phyloP scores from a whole-genome alignment of 2,113 vertebrate genomes.

The Corythoichthys haematopterus region DNA sequence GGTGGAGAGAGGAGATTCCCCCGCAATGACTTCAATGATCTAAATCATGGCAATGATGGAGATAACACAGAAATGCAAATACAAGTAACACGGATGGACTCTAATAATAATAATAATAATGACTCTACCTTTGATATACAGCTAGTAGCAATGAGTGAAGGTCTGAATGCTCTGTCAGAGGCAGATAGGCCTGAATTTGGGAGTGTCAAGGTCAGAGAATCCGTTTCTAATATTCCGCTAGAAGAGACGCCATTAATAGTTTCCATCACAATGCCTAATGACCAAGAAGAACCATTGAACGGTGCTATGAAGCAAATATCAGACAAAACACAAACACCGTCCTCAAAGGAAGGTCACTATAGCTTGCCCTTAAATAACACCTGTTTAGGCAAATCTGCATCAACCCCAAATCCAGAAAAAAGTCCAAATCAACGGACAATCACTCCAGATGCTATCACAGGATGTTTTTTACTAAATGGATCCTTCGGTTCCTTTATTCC shows the following conservation, averaged over 20 bases:
- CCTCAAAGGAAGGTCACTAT: constrained; percentile 10
- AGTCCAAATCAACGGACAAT: constrained; percentile 27
- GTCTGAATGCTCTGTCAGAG: constrained; percentile 72
- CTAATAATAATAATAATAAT: constrained; percentile 38
- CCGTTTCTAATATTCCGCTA: constrained; percentile 65
- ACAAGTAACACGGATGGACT: constrained; percentile 51
- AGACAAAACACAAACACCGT: constrained; percentile 17
- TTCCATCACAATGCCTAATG: constrained; percentile 17
- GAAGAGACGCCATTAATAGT: constrained; percentile 40
- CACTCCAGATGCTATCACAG: constrained; percentile 28
- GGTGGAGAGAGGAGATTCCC: constrained; percentile 63
- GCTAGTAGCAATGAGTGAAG: constrained; percentile 48
- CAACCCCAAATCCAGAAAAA: constrained; percentile 18
- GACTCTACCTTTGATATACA: constrained; percentile 40
- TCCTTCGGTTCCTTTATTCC: constrained; percentile 71
- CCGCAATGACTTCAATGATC: constrained; percentile 70
- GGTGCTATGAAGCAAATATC: constrained; percentile 34
- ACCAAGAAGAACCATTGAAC: constrained; percentile 16
- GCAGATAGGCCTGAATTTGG: constrained; percentile 55
- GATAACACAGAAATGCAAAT: constrained; percentile 41
- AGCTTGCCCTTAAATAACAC: constrained; percentile 19
- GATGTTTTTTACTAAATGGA: constrained; percentile 63
- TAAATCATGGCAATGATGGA: constrained; percentile 54
- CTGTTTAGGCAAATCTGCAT: constrained; percentile 14
- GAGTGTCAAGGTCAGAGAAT: constrained; percentile 55